Percentiles rank a stretch among this genome's conserved stretches.
These are phyloP conservation scores for Lineus longissimus DNA, from an alignment of 1,140 invertebrate genomes.

Conservation along the genomic window DNA sequence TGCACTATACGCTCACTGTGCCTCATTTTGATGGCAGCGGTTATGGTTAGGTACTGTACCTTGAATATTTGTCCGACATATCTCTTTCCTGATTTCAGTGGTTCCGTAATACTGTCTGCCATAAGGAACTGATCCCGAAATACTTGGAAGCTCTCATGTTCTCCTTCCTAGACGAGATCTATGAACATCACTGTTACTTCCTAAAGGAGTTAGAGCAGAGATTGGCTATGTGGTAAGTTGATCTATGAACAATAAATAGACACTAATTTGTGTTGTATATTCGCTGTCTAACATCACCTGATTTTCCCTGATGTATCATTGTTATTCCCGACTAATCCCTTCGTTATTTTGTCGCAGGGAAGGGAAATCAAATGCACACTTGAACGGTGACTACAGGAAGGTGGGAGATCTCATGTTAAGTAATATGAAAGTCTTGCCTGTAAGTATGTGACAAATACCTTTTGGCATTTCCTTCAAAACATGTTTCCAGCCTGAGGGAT, in stretches of 20 bases:
- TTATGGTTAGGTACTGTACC: no score
- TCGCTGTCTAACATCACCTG: neutral
- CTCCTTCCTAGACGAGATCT: slow-evolving; percentile 63
- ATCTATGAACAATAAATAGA: neutral
- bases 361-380: slow-evolving; percentile 58
- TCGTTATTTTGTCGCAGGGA: slow-evolving; percentile 47
- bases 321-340: slow-evolving; percentile 23
- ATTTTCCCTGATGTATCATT: neutral
- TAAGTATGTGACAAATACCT: slow-evolving; percentile 31
- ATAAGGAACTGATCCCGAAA: slow-evolving; percentile 59
- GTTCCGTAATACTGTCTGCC: slow-evolving; percentile 65
- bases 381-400: slow-evolving; percentile 55
- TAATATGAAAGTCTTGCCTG: slow-evolving; percentile 61
- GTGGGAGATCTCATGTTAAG: slow-evolving; percentile 68
- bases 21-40: no score
- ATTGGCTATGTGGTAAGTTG: slow-evolving; percentile 61
- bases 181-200: slow-evolving; percentile 64
- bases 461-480: no score
- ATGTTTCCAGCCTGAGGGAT: no score
- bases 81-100: slow-evolving; percentile 58
- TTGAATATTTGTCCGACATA: no score
- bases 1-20: no score
- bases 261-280: neutral
- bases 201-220: slow-evolving; percentile 68
- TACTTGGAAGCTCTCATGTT: slow-evolving; percentile 59